Conservation (phyloP, 2,797 vertebrate species). For the Hyperoplus immaculatus region DNA sequence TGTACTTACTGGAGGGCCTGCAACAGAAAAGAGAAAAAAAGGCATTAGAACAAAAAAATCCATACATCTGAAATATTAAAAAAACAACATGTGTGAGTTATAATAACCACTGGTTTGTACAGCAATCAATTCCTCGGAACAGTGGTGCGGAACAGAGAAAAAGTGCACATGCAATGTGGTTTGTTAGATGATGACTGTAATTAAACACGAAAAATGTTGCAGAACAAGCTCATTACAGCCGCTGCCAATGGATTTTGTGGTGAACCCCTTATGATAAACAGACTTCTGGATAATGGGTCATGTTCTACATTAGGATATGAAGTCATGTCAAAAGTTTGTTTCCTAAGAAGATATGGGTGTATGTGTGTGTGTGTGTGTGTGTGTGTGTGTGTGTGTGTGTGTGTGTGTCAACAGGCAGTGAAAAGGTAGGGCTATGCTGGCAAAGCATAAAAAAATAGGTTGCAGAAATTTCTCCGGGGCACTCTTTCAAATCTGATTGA, state of each 20-base stretch:
- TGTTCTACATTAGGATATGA: constrained; percentile 73
- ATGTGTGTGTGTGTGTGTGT: constrained; percentile 2
- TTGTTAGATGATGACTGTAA: constrained; percentile 69
- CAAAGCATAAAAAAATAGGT: constrained; percentile 37
- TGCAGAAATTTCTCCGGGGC: constrained; percentile 46
- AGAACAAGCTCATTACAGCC: constrained; percentile 76
- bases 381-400: too few relatives aligned
- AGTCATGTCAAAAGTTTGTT: constrained; percentile 67
- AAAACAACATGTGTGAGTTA: constrained; percentile 29
- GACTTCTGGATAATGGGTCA: constrained; percentile 65
- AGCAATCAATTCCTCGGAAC: constrained; percentile 59
- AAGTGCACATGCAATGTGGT: constrained; percentile 65
- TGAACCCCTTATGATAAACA: constrained; percentile 74
- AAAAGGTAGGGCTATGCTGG: constrained; percentile 41
- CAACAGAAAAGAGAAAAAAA: constrained; percentile 73
- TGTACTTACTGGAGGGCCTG: constrained; percentile 87
- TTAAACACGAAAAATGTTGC: constrained; percentile 71
- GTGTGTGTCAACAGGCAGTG: constrained; percentile 27
- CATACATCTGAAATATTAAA: constrained; percentile 31
- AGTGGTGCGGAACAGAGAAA: constrained; percentile 42
- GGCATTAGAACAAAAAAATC: constrained; percentile 49
- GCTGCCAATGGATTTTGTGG: constrained; percentile 67
- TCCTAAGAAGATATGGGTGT: constrained; percentile 47
- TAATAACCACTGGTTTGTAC: constrained; percentile 52
- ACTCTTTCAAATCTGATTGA: constrained; percentile 66